A percentile compares a stretch with the other conserved stretches of the same genome.
These are phyloP conservation scores for Semnornis frantzii DNA, from an alignment of 2,113 vertebrate genomes.

Conservation along the genomic window DNA sequence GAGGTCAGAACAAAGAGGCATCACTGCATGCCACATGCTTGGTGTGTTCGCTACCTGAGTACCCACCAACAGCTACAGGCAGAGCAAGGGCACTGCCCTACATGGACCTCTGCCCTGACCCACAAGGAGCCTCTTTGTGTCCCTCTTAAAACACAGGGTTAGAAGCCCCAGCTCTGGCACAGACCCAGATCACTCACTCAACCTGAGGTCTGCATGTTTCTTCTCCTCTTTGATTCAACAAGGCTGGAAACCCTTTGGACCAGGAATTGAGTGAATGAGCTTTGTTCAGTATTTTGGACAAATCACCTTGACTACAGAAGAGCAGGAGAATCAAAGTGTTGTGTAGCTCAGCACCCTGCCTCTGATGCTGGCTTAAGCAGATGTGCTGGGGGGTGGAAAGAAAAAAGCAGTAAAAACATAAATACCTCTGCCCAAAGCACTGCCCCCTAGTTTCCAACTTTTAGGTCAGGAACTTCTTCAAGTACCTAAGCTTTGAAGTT, in stretches of 20 bases:
- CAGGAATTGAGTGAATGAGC: not conserved
- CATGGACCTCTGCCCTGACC: not conserved
- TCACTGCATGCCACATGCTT: not conserved
- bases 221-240: not conserved
- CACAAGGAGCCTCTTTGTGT: accelerated
- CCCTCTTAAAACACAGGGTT: too few relatives aligned
- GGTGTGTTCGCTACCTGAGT: not conserved
- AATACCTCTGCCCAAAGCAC: not conserved
- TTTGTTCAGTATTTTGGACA: not conserved
- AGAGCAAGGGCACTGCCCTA: not conserved
- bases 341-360: not conserved
- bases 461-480: not conserved
- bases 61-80: accelerated
- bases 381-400: not conserved
- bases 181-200: not conserved
- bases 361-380: not conserved
- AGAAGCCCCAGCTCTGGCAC: not conserved
- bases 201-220: too few relatives aligned
- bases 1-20: not conserved
- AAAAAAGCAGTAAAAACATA: not conserved
- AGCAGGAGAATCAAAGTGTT: not conserved
- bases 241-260: not conserved
- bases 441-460: not conserved
- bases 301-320: not conserved
- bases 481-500: accelerated